A percentile compares a stretch with the other conserved stretches of the same genome.
phyloP scores from a whole-genome alignment of 30 jellyfish, hydroid and myxozoan species.

The Catostylus mosaicus region DNA sequence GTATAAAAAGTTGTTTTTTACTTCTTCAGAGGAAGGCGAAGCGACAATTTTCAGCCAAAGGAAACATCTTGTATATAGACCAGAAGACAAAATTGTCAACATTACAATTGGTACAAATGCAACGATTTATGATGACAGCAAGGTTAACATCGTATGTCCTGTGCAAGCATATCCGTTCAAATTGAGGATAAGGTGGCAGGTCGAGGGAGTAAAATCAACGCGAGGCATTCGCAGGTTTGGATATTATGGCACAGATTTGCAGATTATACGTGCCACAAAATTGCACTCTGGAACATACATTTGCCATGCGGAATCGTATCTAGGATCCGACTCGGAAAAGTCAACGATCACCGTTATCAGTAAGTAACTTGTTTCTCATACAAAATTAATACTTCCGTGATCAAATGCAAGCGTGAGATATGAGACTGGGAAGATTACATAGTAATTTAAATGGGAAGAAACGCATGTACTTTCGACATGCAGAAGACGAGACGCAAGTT shows the following conservation, averaged over 20 bases:
- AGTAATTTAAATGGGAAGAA: too few species aligned
- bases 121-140: constrained; percentile 69
- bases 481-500: too few species aligned
- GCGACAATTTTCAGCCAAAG: constrained; percentile 86
- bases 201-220: constrained; percentile 18
- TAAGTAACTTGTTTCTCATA: constrained; percentile 44
- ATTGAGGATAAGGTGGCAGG: constrained; percentile 61
- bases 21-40: constrained; percentile 64
- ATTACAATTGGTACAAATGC: constrained; percentile 82
- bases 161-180: constrained; percentile 65
- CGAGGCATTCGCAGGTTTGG: constrained; percentile 62
- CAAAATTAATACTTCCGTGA: too few species aligned
- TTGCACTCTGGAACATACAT: constrained; percentile 58
- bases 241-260: constrained; percentile 44
- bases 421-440: too few species aligned
- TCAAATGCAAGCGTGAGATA: too few species aligned
- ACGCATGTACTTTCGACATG: too few species aligned
- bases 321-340: constrained; percentile 72
- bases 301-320: constrained; percentile 39
- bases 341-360: constrained; percentile 40
- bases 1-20: not conserved
- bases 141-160: constrained; percentile 65
- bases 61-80: constrained; percentile 8
- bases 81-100: constrained; percentile 46
- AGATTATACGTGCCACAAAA: constrained; percentile 19